Base-by-base conservation (phyloP, 2,888 invertebrate genomes). In the Acanthosoma haemorrhoidale region DNA sequence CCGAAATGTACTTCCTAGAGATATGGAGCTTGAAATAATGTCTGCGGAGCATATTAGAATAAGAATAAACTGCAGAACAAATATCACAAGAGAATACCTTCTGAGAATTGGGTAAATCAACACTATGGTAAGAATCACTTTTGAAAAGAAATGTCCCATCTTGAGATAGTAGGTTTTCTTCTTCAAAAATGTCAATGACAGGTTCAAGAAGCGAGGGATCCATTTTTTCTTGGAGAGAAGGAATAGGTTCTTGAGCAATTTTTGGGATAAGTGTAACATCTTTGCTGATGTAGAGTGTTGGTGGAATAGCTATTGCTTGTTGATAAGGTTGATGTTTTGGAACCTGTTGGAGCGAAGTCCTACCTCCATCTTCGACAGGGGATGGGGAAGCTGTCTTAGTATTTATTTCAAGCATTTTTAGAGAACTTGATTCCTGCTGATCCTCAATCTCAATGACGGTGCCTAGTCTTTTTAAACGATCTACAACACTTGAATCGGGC, bases 21-120 rank as follows among this genome's bases (percentile, higher is more conserved):
- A 84, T 79, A 75, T 84, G 84, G 71, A 78, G 80, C 25, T 82
- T 78, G 34, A 83, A 75, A 73, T 81, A 83, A 75, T 84, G 84
- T 36, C 83, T 77, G 72, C 83, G 83, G 9, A 84, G 77, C 73
- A 82, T 83, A 74, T 82, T 82, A 25, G 80, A 79, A 71, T 82
- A 80, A 51, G 80, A 78, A 74, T 83, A 83, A 2, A 79, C 77
- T 2, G 80, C 80, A 2, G 77, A 75, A 76, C 83, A 83, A n/a
- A 83, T 79, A 75, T 83, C 82, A 77, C 83, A 84, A 2, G 75
- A 75, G 43, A 73, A 77, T 43, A 76, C 71, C 51, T 76, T 76
- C 31, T 76, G 75, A 15, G 76, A 76, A 59, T 75, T 74, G 9
- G 74, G 74, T 15, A 75, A 51, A 15, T 73, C 71, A 21, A 74